These are phyloP conservation scores for Rapana venosa DNA, from an alignment of 2,888 invertebrate species.

Conservation along the genomic window DNA sequence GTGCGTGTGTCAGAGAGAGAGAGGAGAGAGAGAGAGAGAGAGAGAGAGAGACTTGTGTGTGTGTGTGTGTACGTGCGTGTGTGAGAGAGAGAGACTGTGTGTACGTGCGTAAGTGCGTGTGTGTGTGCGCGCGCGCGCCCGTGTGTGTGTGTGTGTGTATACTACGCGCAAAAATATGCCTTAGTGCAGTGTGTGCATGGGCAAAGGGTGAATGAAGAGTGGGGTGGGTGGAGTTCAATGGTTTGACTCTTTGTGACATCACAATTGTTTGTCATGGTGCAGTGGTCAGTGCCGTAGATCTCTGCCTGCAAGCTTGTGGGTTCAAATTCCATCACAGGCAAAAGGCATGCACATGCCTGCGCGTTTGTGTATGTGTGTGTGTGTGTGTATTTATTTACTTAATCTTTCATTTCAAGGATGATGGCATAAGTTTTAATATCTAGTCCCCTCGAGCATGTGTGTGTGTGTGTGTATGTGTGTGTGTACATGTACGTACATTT, in stretches of 20 bases:
- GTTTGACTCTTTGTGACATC: too few species aligned
- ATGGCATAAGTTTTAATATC: too few species aligned
- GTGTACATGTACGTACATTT: background rate
- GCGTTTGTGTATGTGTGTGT: background rate
- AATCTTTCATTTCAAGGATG: too few species aligned
- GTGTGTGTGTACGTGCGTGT: constrained; percentile 13
- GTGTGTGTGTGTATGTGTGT: background rate
- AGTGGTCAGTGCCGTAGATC: too few species aligned
- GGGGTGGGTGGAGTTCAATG: too few species aligned
- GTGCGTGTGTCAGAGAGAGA: background rate
- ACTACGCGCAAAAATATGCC: too few species aligned
- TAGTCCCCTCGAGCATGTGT: too few species aligned
- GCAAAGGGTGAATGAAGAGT: too few species aligned
- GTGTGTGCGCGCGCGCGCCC: background rate
- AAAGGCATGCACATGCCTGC: background rate
- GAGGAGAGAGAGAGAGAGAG: constrained; percentile 16
- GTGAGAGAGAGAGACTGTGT: background rate
- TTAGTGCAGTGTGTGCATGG: too few species aligned
- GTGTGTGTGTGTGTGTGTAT: background rate
- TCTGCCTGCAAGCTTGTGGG: too few species aligned
- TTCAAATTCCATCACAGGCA: too few species aligned
- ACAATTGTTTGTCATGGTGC: too few species aligned
- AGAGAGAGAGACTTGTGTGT: constrained; percentile 5
- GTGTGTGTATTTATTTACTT: background rate
- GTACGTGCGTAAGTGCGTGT: background rate